Base-by-base conservation (phyloP, 2,797 vertebrate species). In the Pipistrellus pygmaeus region DNA sequence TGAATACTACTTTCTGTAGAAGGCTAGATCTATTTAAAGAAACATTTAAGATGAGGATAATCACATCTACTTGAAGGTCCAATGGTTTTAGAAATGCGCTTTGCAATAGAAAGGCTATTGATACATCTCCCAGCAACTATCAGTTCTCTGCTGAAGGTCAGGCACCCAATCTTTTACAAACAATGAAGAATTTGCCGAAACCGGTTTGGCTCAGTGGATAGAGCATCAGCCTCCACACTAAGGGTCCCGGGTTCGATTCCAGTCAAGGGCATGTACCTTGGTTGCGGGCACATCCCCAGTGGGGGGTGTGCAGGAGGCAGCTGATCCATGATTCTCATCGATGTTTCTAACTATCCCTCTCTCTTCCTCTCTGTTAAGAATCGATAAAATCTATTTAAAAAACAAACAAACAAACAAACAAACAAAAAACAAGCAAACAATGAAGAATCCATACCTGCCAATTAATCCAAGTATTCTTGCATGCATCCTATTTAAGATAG, bases 61-160 rank as follows among this genome's bases (percentile, higher is more conserved):
- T 86, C 53, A 73, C 44, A 57, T 73, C 27, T 11, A 85, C 17
- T 48, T 27, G n/a, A 90, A 48, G 35, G 41, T 88, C 44, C 80
- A 11, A 55, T 91, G 46, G 69, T 83, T 92, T 75, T 88, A 13
- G n/a, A 95, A 94, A 27, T 55, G 15, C 69, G 8, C 18, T 46
- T 78, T 73, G 11, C 44, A 66, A 1, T 88, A 38, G 25, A 93
- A 84, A 13, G 6, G 32, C 17, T 71, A 0, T 88, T 93, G 71
- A 88, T 92, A 92, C 9, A 71, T 66, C 25, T 80, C 38, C 46
- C 25, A 57, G 73, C 3, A 87, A 66, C 48, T 92, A 3, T 75
- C 41, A 48, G 11, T 11, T 30, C 48, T 90, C 27, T 87, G 93
- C 64, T 75, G 25, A 69, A 91, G 77, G 25, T 91, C 71, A 78